A percentile compares a stretch with the other conserved stretches of the same genome.
Conservation (phyloP, 2,797 vertebrate species). For the Onychomys leucogaster region DNA sequence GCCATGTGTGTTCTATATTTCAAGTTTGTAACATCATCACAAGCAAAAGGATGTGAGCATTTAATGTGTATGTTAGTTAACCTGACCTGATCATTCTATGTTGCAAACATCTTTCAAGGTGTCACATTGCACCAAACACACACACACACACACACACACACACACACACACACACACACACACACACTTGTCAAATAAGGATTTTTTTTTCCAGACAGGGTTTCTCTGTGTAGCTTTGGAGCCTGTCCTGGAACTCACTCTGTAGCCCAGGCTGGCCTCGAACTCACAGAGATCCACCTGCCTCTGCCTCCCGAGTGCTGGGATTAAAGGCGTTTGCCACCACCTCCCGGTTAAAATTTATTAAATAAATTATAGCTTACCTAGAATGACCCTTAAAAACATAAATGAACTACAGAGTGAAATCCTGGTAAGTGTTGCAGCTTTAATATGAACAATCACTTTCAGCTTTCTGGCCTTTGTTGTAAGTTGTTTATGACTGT, state of each 20-base stretch:
- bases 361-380: neutral
- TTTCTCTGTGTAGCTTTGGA: too few relatives aligned
- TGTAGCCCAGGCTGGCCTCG: too few relatives aligned
- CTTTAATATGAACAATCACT: neutral
- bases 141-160: neutral
- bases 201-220: too few relatives aligned
- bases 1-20: neutral
- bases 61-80: neutral
- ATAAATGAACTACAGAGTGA: neutral
- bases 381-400: neutral
- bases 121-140: neutral
- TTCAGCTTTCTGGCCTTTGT: neutral
- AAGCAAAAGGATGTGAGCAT: neutral
- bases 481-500: neutral
- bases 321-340: too few relatives aligned
- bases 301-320: too few relatives aligned
- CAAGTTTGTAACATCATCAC: neutral
- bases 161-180: neutral
- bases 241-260: too few relatives aligned
- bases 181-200: neutral
- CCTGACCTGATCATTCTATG: neutral
- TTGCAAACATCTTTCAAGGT: neutral
- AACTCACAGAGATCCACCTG: too few relatives aligned
- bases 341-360: too few relatives aligned
- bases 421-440: neutral